phyloP scores from a whole-genome alignment of 2,888 invertebrate genomes.

The Hypomecis atomaria region DNA sequence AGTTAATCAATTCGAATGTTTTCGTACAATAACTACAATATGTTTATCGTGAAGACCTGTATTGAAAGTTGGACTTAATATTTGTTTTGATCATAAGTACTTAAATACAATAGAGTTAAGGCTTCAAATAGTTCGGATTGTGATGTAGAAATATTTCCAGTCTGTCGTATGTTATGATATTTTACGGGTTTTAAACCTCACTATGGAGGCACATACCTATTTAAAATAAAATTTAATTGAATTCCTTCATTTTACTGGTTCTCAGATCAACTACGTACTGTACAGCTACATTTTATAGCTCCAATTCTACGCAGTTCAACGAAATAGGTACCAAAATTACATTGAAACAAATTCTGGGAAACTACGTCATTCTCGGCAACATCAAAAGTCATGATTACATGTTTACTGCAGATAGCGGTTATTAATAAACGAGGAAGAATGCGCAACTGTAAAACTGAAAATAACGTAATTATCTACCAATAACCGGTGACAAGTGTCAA shows the following conservation, averaged over 20 bases:
- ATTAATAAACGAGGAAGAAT: slow-evolving; percentile 36
- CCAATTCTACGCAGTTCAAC: slow-evolving; percentile 3
- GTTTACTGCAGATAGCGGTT: slow-evolving; percentile 32
- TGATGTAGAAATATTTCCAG: too few species aligned
- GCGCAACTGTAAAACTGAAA: slow-evolving; percentile 30
- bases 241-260: background rate
- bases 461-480: slow-evolving; percentile 31
- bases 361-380: slow-evolving; percentile 33
- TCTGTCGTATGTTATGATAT: too few species aligned
- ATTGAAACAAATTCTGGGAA: slow-evolving; percentile 16
- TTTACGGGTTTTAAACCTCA: too few species aligned
- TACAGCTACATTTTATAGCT: slow-evolving; percentile 5
- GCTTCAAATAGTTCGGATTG: too few species aligned
- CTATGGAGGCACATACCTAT: too few species aligned
- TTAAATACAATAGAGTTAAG: too few species aligned
- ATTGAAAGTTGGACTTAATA: too few species aligned
- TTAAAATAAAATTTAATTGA: too few species aligned
- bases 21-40: too few species aligned
- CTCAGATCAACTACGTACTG: background rate
- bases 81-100: too few species aligned
- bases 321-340: slow-evolving; percentile 16
- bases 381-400: slow-evolving; percentile 37
- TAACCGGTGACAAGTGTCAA: slow-evolving; percentile 31
- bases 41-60: too few species aligned
- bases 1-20: too few species aligned